Conservation (phyloP, 2,888 invertebrate species). For the Tenthredo notha region DNA sequence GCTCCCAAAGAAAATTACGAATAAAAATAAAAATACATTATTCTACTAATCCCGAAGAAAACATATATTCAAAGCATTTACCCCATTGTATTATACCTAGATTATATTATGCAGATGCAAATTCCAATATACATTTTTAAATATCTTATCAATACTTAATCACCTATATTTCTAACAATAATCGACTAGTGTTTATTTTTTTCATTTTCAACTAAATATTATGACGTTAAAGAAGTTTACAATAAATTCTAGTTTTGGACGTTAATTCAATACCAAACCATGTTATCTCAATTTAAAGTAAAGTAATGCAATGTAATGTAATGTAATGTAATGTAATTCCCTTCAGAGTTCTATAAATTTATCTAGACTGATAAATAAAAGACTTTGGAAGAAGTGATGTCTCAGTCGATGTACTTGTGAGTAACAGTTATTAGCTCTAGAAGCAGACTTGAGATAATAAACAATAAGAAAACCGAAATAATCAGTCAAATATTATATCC, state of each 20-base stretch:
- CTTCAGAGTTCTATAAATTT: neutral
- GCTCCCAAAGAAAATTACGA: neutral
- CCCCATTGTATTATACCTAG: neutral
- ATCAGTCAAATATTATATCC: neutral
- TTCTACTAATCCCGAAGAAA: neutral
- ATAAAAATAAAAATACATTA: neutral
- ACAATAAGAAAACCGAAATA: neutral
- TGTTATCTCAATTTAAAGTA: neutral
- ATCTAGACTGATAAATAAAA: neutral
- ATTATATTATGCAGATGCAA: neutral
- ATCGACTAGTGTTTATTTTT: neutral
- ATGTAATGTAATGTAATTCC: neutral
- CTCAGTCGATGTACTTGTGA: neutral
- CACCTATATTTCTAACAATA: neutral
- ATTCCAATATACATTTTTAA: neutral
- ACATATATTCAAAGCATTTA: slow-evolving; percentile 3
- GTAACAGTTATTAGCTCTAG: neutral
- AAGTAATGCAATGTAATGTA: no score
- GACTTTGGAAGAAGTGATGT: neutral
- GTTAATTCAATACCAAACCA: neutral
- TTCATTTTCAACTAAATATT: neutral
- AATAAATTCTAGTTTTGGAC: neutral
- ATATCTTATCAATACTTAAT: neutral
- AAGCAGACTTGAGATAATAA: neutral
- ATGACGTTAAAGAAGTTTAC: neutral